Evolutionary conservation across 2,797 vertebrate genomes (phyloP), one percentile per base, ranked within the genome.

Genomic region (Myotis pilosus): DNA sequence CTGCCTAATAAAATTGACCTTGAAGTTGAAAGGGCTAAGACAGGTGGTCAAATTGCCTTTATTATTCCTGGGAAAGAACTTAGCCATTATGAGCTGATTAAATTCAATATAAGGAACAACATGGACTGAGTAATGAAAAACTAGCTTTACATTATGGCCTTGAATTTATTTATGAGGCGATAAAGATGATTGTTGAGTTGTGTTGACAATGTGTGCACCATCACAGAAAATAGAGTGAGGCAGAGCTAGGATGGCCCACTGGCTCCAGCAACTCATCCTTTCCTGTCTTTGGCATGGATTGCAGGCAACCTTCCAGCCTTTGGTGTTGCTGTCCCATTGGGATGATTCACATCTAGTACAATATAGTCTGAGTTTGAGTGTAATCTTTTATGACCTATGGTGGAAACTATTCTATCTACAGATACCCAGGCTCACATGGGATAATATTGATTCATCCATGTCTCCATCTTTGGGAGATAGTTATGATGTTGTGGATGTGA

Each of bases 401-500:
- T 94, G 53, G 86, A 94, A 91, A 92, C 20, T 80, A 55, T 79
- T 87, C 30, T 89, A 38, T 89, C 79, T 89, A 53, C 25, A 94
- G 85, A 85, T 81, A 83, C 8, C 38, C n/a, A 57, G 1, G 22
- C 6, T 94, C 57, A 16, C 57, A 51, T 66, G 62, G 83, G 83
- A 76, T 95, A 66, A 76, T 62, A 92, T 7, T 79, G 84, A 95
- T 33, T 5, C 28, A 38, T 71, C 78, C 47, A 41, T n/a, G 5
- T 57, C 76, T 89, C 60, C 91, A 60, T 71, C 64, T 96, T 78
- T 5, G 41, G 47, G 44, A 91, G 92, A 80, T 36, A 89, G 25
- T 53, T 89, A 66, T 8, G 57, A 47, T 87, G 4, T 20, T 87
- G 30, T 91, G 55, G 68, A 93, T 62, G 49, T 89, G 44, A 33